Conservation (phyloP, 1,140 invertebrate species). For the Eufriesea mexicana region DNA sequence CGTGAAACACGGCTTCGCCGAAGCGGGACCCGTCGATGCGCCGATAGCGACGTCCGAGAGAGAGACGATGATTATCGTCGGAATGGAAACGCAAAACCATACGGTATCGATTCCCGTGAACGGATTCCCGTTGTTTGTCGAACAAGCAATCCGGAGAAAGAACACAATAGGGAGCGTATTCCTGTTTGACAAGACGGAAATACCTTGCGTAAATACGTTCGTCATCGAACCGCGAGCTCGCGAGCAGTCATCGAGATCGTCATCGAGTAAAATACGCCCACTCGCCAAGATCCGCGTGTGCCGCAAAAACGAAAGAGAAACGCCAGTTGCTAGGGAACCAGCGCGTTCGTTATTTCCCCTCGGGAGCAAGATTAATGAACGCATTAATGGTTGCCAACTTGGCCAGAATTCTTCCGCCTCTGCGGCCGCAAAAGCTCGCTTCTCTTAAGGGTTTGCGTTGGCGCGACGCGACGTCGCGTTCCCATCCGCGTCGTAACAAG, state of each 20-base stretch:
- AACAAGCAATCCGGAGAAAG: neutral
- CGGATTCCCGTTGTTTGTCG: slow-evolving; percentile 14
- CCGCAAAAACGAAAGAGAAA: slow-evolving; percentile 24
- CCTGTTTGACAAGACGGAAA: slow-evolving; percentile 28
- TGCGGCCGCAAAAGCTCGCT: neutral
- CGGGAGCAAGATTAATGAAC: slow-evolving; percentile 56
- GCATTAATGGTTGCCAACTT: slow-evolving; percentile 34
- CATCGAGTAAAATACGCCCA: slow-evolving; percentile 25
- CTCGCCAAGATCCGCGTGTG: neutral
- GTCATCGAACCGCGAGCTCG: slow-evolving; percentile 16
- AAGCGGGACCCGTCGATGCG: slow-evolving; percentile 10
- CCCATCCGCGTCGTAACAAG: slow-evolving; percentile 21
- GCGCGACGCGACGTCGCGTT: neutral
- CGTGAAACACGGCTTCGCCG: neutral
- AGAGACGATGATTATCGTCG: slow-evolving; percentile 47
- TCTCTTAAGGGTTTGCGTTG: neutral
- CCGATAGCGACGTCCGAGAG: slow-evolving; percentile 34
- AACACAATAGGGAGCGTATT: slow-evolving; percentile 22
- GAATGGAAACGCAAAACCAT: slow-evolving; percentile 29
- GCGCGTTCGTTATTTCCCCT: neutral
- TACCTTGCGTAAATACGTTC: slow-evolving; percentile 27
- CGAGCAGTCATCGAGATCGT: slow-evolving; percentile 4
- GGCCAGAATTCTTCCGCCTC: slow-evolving; percentile 16
- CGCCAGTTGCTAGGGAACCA: neutral
- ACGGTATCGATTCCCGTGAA: slow-evolving; percentile 31